Base-by-base conservation (phyloP, 2,888 invertebrate species). In the Acrobasis consociella region DNA sequence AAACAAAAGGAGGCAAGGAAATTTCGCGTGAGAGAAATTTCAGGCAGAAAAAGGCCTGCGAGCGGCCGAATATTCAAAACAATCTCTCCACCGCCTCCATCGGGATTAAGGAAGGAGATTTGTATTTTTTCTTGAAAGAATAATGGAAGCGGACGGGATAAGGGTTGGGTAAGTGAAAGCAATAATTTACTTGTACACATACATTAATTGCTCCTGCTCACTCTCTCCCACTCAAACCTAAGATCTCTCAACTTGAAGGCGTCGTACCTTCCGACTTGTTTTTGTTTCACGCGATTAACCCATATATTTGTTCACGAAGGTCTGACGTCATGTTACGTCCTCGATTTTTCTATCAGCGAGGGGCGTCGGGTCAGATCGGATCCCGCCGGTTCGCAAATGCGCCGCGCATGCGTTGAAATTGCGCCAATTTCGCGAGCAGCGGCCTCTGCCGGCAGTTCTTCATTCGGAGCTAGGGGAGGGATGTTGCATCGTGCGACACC, bases 321-420 rank as follows among this genome's bases (percentile, higher is more conserved):
- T 75, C 78, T 92, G 91, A 92, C 91, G 91, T 92, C 91, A 91
- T 84, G 78, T 85, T 84, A 85, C 88, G 91, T 90, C 88, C 90
- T 89, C 90, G 89, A 91, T 91, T 90, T 91, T 89, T 85, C 85
- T 87, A 88, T 87, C 86, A 87, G 82, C 86, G 80, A 82, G 86
- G 86, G 86, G 85, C 83, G 85, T 86, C 83, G 86, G 85, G 85
- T 84, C 88, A 82, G 80, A 81, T 86, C 83, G 85, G 83, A 76
- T 83, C 82, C 85, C 83, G 86, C 86, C 87, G 86, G 87, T 80
- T 84, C 81, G 83, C 81, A 76, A 81, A 79, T 84, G 79, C 78
- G 78, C 64, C 64, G 82, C 91, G 91, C 91, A 88, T 91, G 91
- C 91, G 91, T 80, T 69, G 70, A 85, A 89, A 89, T 90, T 92